These are phyloP conservation scores for Schizothorax lantsangensis DNA, from an alignment of 2,797 vertebrate species.

Conservation along the genomic window DNA sequence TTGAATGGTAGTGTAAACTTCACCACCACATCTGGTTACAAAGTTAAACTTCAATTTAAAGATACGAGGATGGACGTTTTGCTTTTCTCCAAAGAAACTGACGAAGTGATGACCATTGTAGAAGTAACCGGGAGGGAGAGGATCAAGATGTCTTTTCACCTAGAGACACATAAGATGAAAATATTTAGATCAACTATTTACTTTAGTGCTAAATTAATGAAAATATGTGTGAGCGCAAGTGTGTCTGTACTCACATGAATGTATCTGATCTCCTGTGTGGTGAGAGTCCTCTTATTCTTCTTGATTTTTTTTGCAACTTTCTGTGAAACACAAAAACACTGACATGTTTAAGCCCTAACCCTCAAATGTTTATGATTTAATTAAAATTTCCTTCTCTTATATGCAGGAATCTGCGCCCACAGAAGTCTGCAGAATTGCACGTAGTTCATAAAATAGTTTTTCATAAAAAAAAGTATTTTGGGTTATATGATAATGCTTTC, in stretches of 20 bases:
- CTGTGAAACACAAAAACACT: conserved; percentile 70
- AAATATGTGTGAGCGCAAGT: not conserved
- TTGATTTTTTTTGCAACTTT: conserved; percentile 85
- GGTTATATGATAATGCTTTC: not conserved
- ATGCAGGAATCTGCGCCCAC: not conserved
- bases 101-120: conserved; percentile 93
- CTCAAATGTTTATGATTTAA: not conserved
- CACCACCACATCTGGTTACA: not conserved
- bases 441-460: not conserved
- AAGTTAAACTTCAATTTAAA: conserved; percentile 68
- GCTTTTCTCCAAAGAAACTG: conserved; percentile 94
- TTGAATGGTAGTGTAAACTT: not conserved
- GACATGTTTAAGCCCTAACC: not conserved
- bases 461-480: not conserved
- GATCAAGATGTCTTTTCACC: conserved; percentile 89
- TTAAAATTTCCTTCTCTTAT: not conserved
- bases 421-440: not conserved
- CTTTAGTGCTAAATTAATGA: not conserved
- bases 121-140: conserved; percentile 91
- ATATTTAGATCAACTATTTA: not conserved
- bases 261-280: conserved; percentile 88
- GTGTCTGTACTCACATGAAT: conserved; percentile 87
- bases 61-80: conserved; percentile 93
- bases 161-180: conserved; percentile 64
- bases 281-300: conserved; percentile 87